A percentile compares a stretch with the other conserved stretches of the same genome.
phyloP scores from a whole-genome alignment of 2,113 vertebrate species.

The Labeo rohita region DNA sequence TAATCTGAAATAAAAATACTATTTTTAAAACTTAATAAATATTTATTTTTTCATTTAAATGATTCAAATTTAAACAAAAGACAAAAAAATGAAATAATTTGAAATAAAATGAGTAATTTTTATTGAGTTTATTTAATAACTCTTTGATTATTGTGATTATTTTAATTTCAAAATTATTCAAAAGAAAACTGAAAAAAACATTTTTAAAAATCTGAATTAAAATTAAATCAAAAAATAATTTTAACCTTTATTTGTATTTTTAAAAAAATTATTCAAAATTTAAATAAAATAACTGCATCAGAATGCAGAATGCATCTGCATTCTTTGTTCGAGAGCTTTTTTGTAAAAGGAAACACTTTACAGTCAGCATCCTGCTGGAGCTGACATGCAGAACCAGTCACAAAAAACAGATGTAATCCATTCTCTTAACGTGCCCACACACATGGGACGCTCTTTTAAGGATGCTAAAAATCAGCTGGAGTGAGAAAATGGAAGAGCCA shows the following conservation, averaged over 20 bases:
- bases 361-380: neutral
- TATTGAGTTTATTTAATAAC: neutral
- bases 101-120: neutral
- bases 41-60: neutral
- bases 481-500: neutral
- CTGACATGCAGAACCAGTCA: neutral
- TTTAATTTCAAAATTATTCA: too few relatives aligned
- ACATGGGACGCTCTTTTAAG: neutral
- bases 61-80: neutral
- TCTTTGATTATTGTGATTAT: too few relatives aligned
- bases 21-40: neutral
- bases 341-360: neutral
- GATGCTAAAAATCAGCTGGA: neutral
- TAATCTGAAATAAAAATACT: neutral
- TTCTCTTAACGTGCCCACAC: neutral
- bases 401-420: neutral
- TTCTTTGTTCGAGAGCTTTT: neutral
- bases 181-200: too few relatives aligned
- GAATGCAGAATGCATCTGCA: neutral
- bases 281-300: neutral
- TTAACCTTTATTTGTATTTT: neutral
- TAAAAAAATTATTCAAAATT: neutral
- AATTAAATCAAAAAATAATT: too few relatives aligned
- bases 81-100: neutral
- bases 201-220: too few relatives aligned